Percentiles rank a stretch among this genome's conserved stretches.
Evolutionary conservation across 1,140 invertebrate genomes (phyloP).

Genomic region (Temnothorax curvispinosus): DNA sequence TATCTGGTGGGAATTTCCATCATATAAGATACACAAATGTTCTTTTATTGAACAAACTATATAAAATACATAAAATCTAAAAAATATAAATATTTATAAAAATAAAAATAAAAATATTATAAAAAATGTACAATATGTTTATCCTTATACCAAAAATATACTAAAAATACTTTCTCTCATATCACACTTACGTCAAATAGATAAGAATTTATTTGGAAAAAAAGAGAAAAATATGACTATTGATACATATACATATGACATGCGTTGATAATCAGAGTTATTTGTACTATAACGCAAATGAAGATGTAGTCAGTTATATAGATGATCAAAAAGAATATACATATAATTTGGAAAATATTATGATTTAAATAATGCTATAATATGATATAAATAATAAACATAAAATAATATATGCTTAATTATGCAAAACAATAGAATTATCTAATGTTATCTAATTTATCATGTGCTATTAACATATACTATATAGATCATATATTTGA

Average conservation of each 20-base stretch:
- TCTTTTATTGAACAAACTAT: not conserved
- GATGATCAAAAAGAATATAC: not conserved
- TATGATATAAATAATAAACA: not conserved
- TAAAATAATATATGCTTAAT: not conserved
- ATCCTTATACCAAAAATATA: not conserved
- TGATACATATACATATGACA: not conserved
- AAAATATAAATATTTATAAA: not conserved
- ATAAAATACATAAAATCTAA: not conserved
- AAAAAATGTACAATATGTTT: not conserved
- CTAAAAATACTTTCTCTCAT: not conserved
- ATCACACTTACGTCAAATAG: not conserved
- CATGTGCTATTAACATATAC: not conserved
- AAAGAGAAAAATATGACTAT: not conserved
- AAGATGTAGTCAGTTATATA: not conserved
- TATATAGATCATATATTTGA: not conserved
- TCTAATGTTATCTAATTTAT: not conserved
- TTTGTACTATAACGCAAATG: not conserved
- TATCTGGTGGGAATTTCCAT: not conserved
- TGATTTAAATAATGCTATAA: not conserved
- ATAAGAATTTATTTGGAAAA: not conserved
- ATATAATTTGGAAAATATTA: not conserved
- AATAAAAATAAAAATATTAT: no score
- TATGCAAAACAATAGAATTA: not conserved
- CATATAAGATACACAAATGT: not conserved
- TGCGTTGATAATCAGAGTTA: not conserved